phyloP scores from a whole-genome alignment of 2,888 invertebrate species.

The Andrena hattorfiana region DNA sequence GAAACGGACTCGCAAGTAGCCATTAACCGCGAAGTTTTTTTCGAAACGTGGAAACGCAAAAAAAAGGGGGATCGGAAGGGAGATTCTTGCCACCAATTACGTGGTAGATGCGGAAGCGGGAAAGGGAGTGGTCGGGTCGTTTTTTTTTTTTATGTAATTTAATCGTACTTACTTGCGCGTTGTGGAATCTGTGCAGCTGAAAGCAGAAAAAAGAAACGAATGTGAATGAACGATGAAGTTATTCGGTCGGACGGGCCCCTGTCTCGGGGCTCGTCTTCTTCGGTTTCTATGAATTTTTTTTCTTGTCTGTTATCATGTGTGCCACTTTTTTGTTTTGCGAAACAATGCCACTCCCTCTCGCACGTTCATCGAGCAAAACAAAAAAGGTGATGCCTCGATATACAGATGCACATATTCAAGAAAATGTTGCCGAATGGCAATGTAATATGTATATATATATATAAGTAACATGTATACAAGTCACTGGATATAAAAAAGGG shows the following conservation, averaged over 20 bases:
- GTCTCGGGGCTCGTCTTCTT: not conserved
- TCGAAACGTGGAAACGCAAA: not conserved
- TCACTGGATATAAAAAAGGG: conserved; percentile 77
- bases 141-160: conserved; percentile 57
- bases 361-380: conserved; percentile 5
- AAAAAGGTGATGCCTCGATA: conserved; percentile 39
- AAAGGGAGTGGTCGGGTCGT: conserved; percentile 15
- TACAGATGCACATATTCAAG: conserved; percentile 23
- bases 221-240: conserved; percentile 73
- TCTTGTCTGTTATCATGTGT: not conserved
- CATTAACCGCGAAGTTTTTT: conserved; percentile 13
- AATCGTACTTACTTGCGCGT: conserved; percentile 93
- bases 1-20: conserved; percentile 5
- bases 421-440: conserved; percentile 1
- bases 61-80: not conserved
- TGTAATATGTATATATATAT: conserved; percentile 18
- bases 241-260: conserved; percentile 57
- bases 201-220: conserved; percentile 86
- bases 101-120: not conserved
- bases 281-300: not conserved
- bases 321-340: conserved; percentile 2
- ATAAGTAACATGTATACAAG: conserved; percentile 82
- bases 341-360: not conserved
- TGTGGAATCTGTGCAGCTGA: conserved; percentile 95
- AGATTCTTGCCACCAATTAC: conserved; percentile 18